Evolutionary conservation across 1,140 invertebrate genomes (phyloP).

Genomic region (Drosophila erecta): DNA sequence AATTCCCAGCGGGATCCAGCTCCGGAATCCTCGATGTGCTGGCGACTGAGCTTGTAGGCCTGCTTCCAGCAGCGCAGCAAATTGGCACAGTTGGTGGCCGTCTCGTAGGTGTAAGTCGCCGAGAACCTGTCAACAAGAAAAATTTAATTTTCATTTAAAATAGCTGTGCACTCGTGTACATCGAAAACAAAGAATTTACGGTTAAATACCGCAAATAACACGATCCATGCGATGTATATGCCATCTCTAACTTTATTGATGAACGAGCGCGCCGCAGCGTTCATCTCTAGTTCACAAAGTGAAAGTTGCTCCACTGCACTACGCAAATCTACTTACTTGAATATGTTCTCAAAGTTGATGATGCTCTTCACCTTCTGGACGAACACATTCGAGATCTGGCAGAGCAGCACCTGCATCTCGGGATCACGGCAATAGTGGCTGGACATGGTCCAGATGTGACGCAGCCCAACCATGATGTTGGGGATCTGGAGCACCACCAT

Average conservation of each 20-base stretch:
- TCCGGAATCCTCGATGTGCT: conserved; percentile 92
- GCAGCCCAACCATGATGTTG: conserved; percentile 91
- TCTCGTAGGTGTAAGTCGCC: conserved; percentile 85
- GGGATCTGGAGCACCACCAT: conserved; percentile 90
- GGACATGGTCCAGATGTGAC: conserved; percentile 93
- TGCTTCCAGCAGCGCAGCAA: conserved; percentile 92
- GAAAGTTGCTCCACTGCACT: neutral
- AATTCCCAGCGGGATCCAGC: conserved; percentile 96
- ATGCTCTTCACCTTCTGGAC: conserved; percentile 90
- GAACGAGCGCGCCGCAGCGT: neutral
- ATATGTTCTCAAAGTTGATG: conserved; percentile 90
- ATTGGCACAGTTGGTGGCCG: conserved; percentile 87
- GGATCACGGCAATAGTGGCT: conserved; percentile 90
- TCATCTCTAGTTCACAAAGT: neutral
- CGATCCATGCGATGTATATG: neutral
- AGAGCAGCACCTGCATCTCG: conserved; percentile 91
- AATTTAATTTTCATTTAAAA: no score
- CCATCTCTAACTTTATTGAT: no score
- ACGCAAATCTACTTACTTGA: conserved; percentile 86
- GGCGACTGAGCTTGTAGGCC: conserved; percentile 89
- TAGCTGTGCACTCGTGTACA: no score
- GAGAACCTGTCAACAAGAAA: conserved; percentile 84
- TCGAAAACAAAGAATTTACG: no score
- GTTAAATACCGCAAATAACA: no score
- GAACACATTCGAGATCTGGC: conserved; percentile 92